Evolutionary conservation across 53 echinoderm and acorn worm species (phyloP).

Genomic region (Henricia sp.): DNA sequence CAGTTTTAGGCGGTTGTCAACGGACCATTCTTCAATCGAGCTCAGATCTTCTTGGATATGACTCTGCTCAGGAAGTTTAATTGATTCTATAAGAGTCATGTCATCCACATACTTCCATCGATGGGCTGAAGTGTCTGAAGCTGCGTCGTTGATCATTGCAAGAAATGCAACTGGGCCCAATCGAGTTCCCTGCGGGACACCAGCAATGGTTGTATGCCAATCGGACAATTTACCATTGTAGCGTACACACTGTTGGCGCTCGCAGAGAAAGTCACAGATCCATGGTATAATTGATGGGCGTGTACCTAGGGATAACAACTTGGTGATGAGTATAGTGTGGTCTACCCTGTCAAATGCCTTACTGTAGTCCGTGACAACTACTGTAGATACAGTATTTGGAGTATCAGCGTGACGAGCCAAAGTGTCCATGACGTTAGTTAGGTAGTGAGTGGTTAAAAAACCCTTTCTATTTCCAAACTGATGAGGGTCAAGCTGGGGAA

Average conservation of each 20-base stretch:
- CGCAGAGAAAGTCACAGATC: conserved; percentile 12
- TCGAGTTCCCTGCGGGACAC: conserved; percentile 50
- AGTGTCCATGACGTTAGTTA: not conserved
- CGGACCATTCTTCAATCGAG: conserved; percentile 27
- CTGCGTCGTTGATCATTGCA: conserved; percentile 4
- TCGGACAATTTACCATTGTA: conserved; percentile 22
- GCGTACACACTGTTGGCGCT: conserved; percentile 33
- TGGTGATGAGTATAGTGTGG: conserved; percentile 9
- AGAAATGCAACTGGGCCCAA: conserved; percentile 16
- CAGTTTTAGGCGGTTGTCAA: conserved; percentile 25
- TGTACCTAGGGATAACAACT: not conserved
- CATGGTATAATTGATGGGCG: conserved; percentile 19
- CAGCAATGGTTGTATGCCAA: conserved; percentile 19
- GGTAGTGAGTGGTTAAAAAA: conserved; percentile 5
- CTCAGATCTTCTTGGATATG: conserved; percentile 9
- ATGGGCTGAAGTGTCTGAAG: not conserved
- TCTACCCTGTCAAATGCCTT: conserved; percentile 56
- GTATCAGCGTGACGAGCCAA: conserved; percentile 13
- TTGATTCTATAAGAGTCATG: conserved; percentile 20
- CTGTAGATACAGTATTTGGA: conserved; percentile 19
- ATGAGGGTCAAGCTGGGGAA: conserved; percentile 10
- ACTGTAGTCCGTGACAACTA: conserved; percentile 50
- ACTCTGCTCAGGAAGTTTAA: not conserved
- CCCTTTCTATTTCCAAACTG: conserved; percentile 17
- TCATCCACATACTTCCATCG: conserved; percentile 14